Evolutionary conservation across 2,797 vertebrate species (phyloP).

Genomic region (Hafferia zeledoni): DNA sequence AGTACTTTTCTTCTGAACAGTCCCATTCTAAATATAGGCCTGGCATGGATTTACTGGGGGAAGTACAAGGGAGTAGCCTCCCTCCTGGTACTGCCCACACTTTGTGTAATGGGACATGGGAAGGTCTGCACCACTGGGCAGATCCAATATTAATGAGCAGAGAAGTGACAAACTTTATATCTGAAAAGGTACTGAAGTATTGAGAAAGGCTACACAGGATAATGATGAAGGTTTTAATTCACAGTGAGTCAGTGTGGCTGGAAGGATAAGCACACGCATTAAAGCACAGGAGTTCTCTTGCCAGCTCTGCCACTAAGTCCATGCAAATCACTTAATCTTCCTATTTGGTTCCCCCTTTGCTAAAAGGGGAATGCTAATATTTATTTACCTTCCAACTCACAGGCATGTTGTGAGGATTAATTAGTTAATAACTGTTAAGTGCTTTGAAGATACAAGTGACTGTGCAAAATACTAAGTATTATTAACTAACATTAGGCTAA

Average conservation of each 20-base stretch:
- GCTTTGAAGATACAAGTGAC: conserved; percentile 34
- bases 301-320: conserved; percentile 24
- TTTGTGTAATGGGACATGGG: not conserved
- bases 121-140: not conserved
- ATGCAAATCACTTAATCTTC: conserved; percentile 50
- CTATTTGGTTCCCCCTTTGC: not conserved
- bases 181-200: not conserved
- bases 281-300: not conserved
- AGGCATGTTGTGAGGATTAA: conserved; percentile 55
- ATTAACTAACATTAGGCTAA: conserved; percentile 48
- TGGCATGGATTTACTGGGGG: not conserved
- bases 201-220: not conserved
- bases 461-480: conserved; percentile 30
- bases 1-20: not conserved
- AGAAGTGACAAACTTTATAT: not conserved
- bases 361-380: conserved; percentile 45
- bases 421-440: conserved; percentile 66
- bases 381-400: conserved; percentile 42
- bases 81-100: not conserved
- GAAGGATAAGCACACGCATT: conserved; percentile 1
- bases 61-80: not conserved
- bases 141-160: fast-evolving
- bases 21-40: not conserved
- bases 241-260: not conserved
- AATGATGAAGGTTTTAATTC: not conserved